Percentiles rank a stretch among this genome's conserved stretches.
Conservation (phyloP, 2,113 vertebrate genomes). For the Cheirogaleus medius region DNA sequence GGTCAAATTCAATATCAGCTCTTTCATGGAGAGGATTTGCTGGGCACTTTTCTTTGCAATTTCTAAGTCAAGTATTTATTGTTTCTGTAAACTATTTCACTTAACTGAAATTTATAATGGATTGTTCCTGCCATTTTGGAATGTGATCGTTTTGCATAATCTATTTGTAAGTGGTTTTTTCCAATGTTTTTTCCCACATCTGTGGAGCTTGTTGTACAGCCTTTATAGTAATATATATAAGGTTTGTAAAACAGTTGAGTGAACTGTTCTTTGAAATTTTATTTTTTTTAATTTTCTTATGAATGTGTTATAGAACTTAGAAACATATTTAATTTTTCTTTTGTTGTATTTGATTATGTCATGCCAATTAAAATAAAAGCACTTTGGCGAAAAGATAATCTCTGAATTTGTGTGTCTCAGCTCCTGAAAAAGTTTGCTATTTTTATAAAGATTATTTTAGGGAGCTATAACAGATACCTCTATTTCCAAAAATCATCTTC, state of each 20-base stretch:
- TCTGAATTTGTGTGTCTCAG: neutral
- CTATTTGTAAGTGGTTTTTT: conserved; percentile 58
- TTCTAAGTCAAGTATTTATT: conserved; percentile 42
- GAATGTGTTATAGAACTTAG: conserved; percentile 50
- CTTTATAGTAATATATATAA: conserved; percentile 46
- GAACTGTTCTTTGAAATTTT: conserved; percentile 67
- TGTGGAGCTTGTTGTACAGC: conserved; percentile 27
- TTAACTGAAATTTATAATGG: conserved; percentile 43
- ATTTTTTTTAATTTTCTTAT: conserved; percentile 72
- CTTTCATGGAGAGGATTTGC: conserved; percentile 22
- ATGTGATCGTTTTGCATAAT: conserved; percentile 59
- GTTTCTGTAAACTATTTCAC: conserved; percentile 19
- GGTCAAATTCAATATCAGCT: neutral
- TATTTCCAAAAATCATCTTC: neutral
- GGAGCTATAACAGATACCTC: neutral
- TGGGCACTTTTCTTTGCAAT: conserved; percentile 17
- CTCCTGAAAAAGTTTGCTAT: neutral
- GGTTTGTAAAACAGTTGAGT: conserved; percentile 72
- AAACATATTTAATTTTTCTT: conserved; percentile 63
- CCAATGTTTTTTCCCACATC: conserved; percentile 29
- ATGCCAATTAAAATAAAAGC: conserved; percentile 84
- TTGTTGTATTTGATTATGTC: conserved; percentile 72
- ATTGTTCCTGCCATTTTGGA: conserved; percentile 26
- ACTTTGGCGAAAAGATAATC: conserved; percentile 76
- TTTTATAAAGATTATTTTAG: neutral